These are phyloP conservation scores for Xiphophorus birchmanni DNA, from an alignment of 2,797 vertebrate genomes.

Conservation along the genomic window DNA sequence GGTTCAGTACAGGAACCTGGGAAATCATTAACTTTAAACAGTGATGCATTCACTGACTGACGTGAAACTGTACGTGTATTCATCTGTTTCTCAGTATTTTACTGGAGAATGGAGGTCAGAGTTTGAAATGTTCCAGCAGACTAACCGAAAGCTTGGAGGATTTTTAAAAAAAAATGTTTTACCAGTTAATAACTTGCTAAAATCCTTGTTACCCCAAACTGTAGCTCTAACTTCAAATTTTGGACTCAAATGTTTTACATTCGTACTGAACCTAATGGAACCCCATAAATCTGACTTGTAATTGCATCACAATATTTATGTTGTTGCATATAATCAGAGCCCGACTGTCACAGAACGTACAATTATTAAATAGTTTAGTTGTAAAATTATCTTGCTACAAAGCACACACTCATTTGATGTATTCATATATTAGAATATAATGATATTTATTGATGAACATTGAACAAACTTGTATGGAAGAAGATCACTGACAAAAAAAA, in stretches of 20 bases:
- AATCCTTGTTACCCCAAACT: neutral
- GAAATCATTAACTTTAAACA: constrained; percentile 6
- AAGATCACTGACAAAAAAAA: neutral
- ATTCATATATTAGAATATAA: neutral
- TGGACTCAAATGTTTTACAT: neutral
- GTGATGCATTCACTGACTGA: neutral
- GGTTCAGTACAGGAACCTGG: neutral
- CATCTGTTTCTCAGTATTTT: neutral
- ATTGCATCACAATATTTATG: neutral
- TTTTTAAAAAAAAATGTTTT: neutral
- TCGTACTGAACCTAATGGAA: neutral
- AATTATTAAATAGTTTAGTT: neutral
- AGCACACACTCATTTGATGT: neutral
- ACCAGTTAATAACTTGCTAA: neutral
- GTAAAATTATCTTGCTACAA: neutral
- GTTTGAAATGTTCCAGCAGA: constrained; percentile 7
- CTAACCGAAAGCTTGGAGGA: neutral
- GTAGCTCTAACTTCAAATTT: neutral
- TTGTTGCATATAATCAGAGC: neutral
- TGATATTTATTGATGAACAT: neutral
- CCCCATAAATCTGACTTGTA: neutral
- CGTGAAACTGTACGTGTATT: neutral
- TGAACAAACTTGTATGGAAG: neutral
- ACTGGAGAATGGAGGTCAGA: neutral
- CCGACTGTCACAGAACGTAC: neutral